phyloP scores from a whole-genome alignment of 2,797 vertebrate species.

The Scolopax bukidnonensis region DNA sequence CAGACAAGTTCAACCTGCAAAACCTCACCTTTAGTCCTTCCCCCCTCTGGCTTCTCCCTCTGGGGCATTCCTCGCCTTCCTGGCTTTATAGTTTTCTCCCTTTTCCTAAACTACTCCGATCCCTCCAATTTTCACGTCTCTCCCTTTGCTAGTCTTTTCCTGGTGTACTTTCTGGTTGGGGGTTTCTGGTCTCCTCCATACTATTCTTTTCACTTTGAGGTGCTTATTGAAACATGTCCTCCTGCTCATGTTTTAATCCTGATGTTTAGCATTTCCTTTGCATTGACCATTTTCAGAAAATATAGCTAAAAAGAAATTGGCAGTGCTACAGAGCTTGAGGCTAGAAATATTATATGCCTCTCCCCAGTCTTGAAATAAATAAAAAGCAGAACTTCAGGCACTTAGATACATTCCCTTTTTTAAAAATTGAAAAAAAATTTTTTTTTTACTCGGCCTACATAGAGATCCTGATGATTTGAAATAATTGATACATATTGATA shows the following conservation, averaged over 20 bases:
- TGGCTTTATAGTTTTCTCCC: not conserved
- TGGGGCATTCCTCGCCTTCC: not conserved
- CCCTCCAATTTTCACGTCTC: not conserved
- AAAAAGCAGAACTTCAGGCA: not conserved
- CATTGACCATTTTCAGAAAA: not conserved
- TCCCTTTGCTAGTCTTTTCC: not conserved
- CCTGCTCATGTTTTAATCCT: not conserved
- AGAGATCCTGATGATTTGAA: not conserved
- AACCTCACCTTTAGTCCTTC: slow-evolving; percentile 3
- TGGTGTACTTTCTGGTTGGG: not conserved
- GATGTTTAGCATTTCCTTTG: not conserved
- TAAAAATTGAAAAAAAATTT: not conserved
- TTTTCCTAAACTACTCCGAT: not conserved
- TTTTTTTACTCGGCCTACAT: not conserved
- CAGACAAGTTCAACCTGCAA: not conserved
- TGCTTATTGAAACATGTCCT: not conserved
- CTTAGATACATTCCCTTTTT: not conserved
- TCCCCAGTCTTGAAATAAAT: not conserved
- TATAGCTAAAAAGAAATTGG: not conserved
- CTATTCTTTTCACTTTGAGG: not conserved
- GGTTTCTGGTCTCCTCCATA: not conserved
- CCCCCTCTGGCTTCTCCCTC: not conserved
- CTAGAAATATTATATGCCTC: not conserved
- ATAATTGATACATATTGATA: not conserved
- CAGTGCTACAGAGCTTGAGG: not conserved